Evolutionary conservation across 2,888 invertebrate genomes (phyloP).

Genomic region (Gastrophysa polygoni): DNA sequence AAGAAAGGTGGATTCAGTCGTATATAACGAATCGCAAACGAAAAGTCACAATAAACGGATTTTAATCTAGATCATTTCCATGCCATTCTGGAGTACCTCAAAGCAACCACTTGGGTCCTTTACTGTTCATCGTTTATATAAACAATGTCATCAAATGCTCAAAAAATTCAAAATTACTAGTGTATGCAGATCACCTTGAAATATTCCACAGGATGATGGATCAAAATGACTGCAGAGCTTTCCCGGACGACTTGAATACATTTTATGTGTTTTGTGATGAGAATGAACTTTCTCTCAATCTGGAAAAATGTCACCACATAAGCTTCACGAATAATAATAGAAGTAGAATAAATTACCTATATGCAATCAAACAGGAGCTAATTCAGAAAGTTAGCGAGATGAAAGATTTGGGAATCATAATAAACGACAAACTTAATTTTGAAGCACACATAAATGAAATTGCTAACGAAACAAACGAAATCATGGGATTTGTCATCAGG

Average conservation of each 20-base stretch:
- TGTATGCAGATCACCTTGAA: too few species aligned
- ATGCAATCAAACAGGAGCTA: too few species aligned
- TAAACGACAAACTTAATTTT: too few species aligned
- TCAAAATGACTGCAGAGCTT: too few species aligned
- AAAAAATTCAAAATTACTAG: too few species aligned
- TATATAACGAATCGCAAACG: constrained; percentile 3
- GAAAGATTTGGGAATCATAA: neutral
- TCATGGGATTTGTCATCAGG: neutral
- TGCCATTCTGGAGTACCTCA: neutral
- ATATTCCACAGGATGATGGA: too few species aligned
- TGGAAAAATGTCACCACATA: too few species aligned
- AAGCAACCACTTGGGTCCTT: neutral
- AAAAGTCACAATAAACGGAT: constrained; percentile 5
- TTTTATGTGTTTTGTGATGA: too few species aligned
- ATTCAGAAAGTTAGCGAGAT: neutral
- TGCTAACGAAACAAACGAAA: neutral
- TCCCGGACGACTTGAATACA: too few species aligned
- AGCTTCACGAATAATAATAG: too few species aligned
- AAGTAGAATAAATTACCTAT: too few species aligned
- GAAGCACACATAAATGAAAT: neutral
- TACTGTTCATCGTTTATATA: neutral
- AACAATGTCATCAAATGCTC: neutral
- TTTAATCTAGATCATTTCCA: constrained; percentile 4
- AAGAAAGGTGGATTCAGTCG: constrained; percentile 2
- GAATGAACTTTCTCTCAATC: too few species aligned